Percentiles rank a stretch among this genome's conserved stretches.
These are phyloP conservation scores for Chrysogorgia sp. DNA, from an alignment of 92 coral and sea anemone genomes.

Conservation along the genomic window DNA sequence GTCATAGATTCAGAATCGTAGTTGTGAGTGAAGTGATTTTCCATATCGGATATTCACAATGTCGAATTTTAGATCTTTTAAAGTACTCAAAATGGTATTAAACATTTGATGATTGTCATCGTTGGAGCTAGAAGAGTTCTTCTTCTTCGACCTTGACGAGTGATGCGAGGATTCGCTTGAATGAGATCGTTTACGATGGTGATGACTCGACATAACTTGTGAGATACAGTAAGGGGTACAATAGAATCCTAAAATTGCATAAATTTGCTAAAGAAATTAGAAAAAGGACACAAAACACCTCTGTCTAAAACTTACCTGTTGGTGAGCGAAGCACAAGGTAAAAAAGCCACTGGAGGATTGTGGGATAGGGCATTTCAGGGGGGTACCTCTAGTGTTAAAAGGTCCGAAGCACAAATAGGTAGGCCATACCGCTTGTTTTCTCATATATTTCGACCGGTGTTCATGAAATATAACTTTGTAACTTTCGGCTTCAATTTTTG, in stretches of 20 bases:
- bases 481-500: too few species aligned
- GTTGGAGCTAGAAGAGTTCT: background rate
- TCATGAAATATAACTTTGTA: too few species aligned
- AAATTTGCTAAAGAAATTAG: background rate
- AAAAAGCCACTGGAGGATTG: constrained; percentile 29
- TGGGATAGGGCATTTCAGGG: too few species aligned
- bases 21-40: background rate
- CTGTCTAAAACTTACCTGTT: constrained; percentile 5
- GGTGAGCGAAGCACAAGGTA: constrained; percentile 30
- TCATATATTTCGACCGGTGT: too few species aligned
- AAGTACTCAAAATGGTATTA: background rate
- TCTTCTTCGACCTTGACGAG: background rate
- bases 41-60: background rate
- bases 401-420: too few species aligned
- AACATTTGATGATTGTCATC: background rate
- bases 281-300: background rate
- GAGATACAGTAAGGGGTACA: too few species aligned
- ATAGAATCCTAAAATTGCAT: background rate
- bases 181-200: constrained; percentile 13
- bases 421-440: too few species aligned
- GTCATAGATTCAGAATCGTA: background rate
- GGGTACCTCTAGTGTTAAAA: too few species aligned
- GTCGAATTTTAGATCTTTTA: constrained; percentile 2
- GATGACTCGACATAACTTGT: constrained; percentile 6
- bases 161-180: background rate